phyloP scores from a whole-genome alignment of 2,797 vertebrate species.

The Chaenodraco wilsoni region DNA sequence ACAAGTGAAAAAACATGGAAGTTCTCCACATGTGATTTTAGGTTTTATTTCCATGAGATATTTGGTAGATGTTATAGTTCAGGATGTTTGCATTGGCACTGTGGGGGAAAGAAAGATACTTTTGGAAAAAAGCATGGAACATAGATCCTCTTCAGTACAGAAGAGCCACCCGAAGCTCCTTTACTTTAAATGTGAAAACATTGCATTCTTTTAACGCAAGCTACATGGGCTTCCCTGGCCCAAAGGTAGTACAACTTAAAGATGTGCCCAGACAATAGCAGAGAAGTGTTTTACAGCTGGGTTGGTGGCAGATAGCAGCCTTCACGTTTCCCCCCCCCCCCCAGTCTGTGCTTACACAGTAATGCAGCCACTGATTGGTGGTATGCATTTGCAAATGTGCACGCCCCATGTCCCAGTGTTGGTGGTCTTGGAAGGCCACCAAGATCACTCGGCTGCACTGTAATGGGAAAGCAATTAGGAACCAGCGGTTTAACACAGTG shows the following conservation, averaged over 20 bases:
- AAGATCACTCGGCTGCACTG: conserved; percentile 85
- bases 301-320: conserved; percentile 42
- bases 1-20: not conserved
- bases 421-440: conserved; percentile 92
- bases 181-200: conserved; percentile 9
- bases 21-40: not conserved
- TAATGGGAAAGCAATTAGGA: conserved; percentile 94
- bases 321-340: conserved; percentile 28
- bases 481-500: conserved; percentile 83
- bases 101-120: not conserved
- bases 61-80: not conserved
- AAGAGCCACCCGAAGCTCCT: conserved; percentile 5
- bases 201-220: not conserved
- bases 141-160: not conserved
- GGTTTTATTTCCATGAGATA: not conserved
- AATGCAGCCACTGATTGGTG: conserved; percentile 54
- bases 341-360: conserved; percentile 18
- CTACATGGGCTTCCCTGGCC: not conserved
- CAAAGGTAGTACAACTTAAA: conserved; percentile 14
- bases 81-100: not conserved
- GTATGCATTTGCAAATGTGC: conserved; percentile 61
- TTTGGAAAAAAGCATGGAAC: not conserved
- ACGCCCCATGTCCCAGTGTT: conserved; percentile 77
- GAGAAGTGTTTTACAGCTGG: conserved; percentile 42
- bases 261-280: conserved; percentile 42